These are phyloP conservation scores for Sepiola atlantica DNA, from an alignment of 2,888 invertebrate species.

Conservation along the genomic window DNA sequence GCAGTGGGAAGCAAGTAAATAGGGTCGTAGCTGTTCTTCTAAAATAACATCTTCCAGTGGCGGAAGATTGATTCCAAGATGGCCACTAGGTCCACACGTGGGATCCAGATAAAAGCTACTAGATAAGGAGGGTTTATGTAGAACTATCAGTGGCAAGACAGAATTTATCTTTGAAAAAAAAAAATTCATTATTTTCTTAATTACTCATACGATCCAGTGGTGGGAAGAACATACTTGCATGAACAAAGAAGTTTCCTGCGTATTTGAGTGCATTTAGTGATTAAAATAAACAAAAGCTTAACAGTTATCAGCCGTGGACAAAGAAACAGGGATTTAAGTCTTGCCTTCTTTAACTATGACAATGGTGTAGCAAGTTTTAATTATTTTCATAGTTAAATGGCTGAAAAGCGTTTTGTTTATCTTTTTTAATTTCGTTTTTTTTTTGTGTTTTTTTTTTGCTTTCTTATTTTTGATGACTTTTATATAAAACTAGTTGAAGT, in stretches of 20 bases:
- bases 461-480: not conserved
- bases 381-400: slow-evolving; percentile 32
- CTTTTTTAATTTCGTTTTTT: not conserved
- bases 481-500: not conserved
- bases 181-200: not conserved
- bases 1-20: no score
- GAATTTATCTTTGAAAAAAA: not conserved
- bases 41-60: no score
- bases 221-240: not conserved
- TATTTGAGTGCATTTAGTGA: not conserved
- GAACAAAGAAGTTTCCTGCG: not conserved
- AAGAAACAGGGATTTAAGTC: not conserved
- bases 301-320: not conserved
- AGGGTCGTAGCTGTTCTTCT: no score
- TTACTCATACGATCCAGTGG: not conserved
- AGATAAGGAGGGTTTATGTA: no score
- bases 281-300: not conserved
- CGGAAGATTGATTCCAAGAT: no score
- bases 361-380: not conserved
- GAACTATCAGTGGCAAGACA: not conserved
- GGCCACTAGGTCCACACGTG: no score
- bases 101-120: no score
- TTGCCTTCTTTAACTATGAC: not conserved
- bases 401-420: not conserved
- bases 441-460: not conserved